These are phyloP conservation scores for Meloidogyne hapla DNA, from an alignment of 1,140 invertebrate species.

Conservation along the genomic window DNA sequence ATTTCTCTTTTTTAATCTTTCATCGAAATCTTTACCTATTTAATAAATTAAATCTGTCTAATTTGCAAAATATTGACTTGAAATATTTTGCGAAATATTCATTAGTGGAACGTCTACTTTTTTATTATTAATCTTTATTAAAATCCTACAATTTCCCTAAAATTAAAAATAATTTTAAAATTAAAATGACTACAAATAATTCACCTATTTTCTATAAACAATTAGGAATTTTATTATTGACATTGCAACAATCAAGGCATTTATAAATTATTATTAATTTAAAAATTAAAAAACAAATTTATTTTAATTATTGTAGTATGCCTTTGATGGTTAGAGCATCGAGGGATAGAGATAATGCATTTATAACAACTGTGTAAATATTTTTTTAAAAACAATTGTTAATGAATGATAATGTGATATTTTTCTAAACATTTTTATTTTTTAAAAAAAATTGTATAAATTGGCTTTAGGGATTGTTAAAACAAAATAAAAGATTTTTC, in stretches of 20 bases:
- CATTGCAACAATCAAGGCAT: background rate
- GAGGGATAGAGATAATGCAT: slow-evolving; percentile 42
- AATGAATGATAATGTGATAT: too few relatives aligned
- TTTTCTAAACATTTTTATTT: too few relatives aligned
- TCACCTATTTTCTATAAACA: background rate
- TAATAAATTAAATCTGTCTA: background rate
- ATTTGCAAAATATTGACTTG: background rate
- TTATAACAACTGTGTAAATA: slow-evolving; percentile 48
- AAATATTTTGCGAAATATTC: background rate
- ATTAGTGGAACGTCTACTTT: background rate
- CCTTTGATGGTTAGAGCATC: slow-evolving; percentile 49
- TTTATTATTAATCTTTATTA: background rate
- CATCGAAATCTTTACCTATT: slow-evolving; percentile 2
- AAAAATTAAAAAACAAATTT: background rate
- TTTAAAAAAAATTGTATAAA: too few relatives aligned
- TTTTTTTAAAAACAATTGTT: too few relatives aligned
- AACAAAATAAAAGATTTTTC: background rate
- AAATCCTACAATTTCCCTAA: background rate
- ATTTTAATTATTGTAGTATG: slow-evolving; percentile 44
- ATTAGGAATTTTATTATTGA: background rate
- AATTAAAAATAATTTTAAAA: background rate
- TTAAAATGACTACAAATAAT: background rate
- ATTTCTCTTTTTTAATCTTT: slow-evolving; percentile 1
- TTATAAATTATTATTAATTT: background rate
- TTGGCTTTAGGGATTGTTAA: background rate